Evolutionary conservation across 2,888 invertebrate species (phyloP), one percentile per base, ranked within the genome.

Genomic region (Fragum sueziense): DNA sequence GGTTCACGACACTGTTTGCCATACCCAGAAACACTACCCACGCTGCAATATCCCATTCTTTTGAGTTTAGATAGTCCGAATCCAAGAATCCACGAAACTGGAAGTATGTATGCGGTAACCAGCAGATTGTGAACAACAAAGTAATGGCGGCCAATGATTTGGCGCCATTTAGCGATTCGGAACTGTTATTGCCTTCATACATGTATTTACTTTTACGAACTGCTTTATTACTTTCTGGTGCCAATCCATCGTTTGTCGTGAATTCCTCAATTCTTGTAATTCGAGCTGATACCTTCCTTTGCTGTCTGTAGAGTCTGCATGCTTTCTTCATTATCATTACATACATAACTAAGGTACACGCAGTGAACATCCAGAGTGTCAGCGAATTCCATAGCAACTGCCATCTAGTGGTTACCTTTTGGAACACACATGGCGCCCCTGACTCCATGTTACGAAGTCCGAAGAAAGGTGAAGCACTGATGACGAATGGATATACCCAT

Each of bases 21-120:
- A 86, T 76, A 0, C 86, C 86, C 14, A 85, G 61, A 61, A 85
- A 86, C n/a, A 85, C 85, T 27, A 86, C 20, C 84, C 86, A 85
- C 34, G 75, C 74, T 31, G 81, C 79, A 14, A 73, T 68, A 17
- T 47, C 62, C 69, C 76, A 74, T 9, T 79, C 72, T 22, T 51
- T 20, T 20, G 82, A 79, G 17, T 54, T 33, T 14, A 75, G 29
- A 34, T 73, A 79, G 27, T 59, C 74, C 0, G 61, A 33, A 31
- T 62, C 65, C 29, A 65, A 33, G 25, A 73, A 76, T n/a, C 72
- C 74, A 20, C 82, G 75, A 29, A 86, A 72, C 59, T 82, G 84
- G 65, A 82, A 86, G 25, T 80, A 79, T 17, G 80, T 79, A 37
- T 76, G 81, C 3, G 84, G 86, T 9, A 82, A 33, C 86, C 86